Conservation (phyloP, 2,797 vertebrate genomes). For the Austrolebias charrua region DNA sequence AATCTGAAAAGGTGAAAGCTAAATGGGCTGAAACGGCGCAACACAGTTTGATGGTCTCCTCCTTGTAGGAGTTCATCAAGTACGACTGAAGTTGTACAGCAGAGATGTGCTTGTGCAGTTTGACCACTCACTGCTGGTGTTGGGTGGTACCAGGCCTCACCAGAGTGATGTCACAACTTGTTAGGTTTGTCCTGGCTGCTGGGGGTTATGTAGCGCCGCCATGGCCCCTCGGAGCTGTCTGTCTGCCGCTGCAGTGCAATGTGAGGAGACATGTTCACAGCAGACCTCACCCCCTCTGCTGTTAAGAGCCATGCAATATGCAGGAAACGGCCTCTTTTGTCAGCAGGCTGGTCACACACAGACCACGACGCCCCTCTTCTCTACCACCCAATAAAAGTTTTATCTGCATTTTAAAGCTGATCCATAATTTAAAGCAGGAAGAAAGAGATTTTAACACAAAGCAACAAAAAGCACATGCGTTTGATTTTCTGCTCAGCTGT, state of each 20-base stretch:
- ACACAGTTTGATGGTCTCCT: constrained; percentile 24
- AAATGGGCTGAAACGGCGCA: constrained; percentile 71
- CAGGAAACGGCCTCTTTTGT: constrained; percentile 80
- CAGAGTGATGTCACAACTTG: constrained; percentile 69
- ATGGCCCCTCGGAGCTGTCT: constrained; percentile 70
- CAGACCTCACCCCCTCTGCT: constrained; percentile 70
- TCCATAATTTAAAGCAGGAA: constrained; percentile 80
- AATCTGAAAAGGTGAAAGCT: constrained; percentile 84
- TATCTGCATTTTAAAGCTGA: constrained; percentile 81
- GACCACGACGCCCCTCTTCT: constrained; percentile 68
- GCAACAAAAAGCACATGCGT: constrained; percentile 57
- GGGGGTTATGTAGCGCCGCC: constrained; percentile 65
- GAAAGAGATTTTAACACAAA: constrained; percentile 76
- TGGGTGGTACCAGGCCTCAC: constrained; percentile 69
- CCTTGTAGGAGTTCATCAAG: constrained; percentile 61
- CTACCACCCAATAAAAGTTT: constrained; percentile 80
- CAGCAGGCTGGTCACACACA: constrained; percentile 69
- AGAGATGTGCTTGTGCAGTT: constrained; percentile 58
- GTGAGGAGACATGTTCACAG: constrained; percentile 81
- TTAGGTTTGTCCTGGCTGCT: constrained; percentile 65
- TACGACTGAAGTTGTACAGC: constrained; percentile 65
- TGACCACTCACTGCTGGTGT: constrained; percentile 64
- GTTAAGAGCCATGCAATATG: constrained; percentile 82
- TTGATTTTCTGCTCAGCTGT: constrained; percentile 34
- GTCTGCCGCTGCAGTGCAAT: constrained; percentile 72